A percentile compares a stretch with the other conserved stretches of the same genome.
Conservation (phyloP, 2,113 vertebrate genomes). For the Sturnira hondurensis region DNA sequence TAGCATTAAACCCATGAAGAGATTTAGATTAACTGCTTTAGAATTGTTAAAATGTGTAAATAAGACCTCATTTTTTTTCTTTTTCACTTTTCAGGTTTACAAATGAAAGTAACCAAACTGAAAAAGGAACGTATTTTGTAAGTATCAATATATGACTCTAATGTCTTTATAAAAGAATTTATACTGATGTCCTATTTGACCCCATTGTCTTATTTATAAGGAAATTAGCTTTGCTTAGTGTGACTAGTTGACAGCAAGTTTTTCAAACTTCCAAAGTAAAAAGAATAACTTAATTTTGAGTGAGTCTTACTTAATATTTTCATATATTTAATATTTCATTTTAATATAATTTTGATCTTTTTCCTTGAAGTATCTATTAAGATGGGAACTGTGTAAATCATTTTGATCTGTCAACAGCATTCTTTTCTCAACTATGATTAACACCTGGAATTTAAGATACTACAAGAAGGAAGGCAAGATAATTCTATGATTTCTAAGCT, state of each 20-base stretch:
- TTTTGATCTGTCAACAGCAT: background rate
- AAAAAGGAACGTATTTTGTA: constrained; percentile 96
- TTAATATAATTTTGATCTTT: background rate
- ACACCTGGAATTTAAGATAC: background rate
- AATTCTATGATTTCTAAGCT: constrained; percentile 37
- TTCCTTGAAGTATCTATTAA: constrained; percentile 2
- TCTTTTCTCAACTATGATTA: constrained; percentile 16
- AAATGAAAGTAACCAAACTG: constrained; percentile 92
- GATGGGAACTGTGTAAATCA: background rate
- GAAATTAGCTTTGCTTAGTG: background rate
- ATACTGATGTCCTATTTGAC: background rate
- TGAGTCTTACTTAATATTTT: constrained; percentile 22
- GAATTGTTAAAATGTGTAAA: constrained; percentile 35
- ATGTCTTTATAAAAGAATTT: constrained; percentile 50
- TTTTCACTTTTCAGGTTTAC: constrained; percentile 85
- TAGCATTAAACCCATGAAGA: constrained; percentile 12
- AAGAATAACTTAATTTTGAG: background rate
- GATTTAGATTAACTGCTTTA: constrained; percentile 27
- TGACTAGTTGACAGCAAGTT: background rate
- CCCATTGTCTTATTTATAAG: constrained; percentile 20
- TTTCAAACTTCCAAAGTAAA: constrained; percentile 46
- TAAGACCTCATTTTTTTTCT: constrained; percentile 13
- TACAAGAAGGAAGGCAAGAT: background rate
- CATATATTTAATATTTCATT: background rate
- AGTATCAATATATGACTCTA: constrained; percentile 79